A percentile compares a stretch with the other conserved stretches of the same genome.
Evolutionary conservation across 1,140 invertebrate genomes (phyloP).

Genomic region (Bombus cullumanus): DNA sequence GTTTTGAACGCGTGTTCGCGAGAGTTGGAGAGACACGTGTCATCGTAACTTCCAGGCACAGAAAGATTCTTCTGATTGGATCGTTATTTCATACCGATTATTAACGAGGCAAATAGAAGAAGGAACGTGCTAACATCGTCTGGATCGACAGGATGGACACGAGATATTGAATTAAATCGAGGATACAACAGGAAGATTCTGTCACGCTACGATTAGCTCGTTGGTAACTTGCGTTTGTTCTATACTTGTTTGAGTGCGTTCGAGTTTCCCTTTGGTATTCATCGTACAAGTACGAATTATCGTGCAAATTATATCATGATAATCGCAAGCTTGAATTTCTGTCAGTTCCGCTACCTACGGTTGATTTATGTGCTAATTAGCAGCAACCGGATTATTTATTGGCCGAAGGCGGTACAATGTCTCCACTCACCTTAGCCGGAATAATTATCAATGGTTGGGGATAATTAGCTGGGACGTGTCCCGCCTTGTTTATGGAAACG

Average conservation of each 20-base stretch:
- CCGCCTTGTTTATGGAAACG: constrained; percentile 32
- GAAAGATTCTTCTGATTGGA: neutral
- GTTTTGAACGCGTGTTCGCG: neutral
- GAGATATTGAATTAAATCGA: constrained; percentile 18
- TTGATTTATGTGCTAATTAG: constrained; percentile 54
- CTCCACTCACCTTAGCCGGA: constrained; percentile 36
- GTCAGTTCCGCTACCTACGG: constrained; percentile 25
- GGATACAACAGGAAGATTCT: neutral
- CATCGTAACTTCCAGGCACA: neutral
- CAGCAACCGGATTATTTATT: constrained; percentile 46
- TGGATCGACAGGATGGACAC: neutral
- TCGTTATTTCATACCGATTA: neutral
- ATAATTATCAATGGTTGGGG: constrained; percentile 42
- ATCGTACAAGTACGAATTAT: neutral
- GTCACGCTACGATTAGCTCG: too few relatives aligned
- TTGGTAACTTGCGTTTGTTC: neutral
- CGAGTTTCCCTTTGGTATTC: neutral
- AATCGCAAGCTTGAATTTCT: constrained; percentile 38
- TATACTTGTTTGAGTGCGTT: neutral
- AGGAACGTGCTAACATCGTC: too few relatives aligned
- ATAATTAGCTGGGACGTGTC: constrained; percentile 41
- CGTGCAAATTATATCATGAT: constrained; percentile 20
- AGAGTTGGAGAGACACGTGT: neutral
- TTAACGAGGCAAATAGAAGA: neutral
- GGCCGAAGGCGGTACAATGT: constrained; percentile 42